phyloP scores from a whole-genome alignment of 2,113 vertebrate genomes.

The Prochilodus magdalenae region DNA sequence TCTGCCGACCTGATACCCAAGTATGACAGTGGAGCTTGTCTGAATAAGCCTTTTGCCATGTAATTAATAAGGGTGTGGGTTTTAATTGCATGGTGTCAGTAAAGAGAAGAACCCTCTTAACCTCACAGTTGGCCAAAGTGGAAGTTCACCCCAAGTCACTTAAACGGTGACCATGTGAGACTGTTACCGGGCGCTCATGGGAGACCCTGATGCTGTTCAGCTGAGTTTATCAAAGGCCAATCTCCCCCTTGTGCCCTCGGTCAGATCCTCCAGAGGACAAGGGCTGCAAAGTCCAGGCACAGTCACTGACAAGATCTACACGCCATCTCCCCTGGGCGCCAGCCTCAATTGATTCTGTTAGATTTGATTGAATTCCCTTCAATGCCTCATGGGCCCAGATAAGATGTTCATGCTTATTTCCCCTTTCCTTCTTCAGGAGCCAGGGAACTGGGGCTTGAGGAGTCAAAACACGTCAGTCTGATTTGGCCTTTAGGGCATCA shows the following conservation, averaged over 20 bases:
- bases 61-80: constrained; percentile 34
- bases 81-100: constrained; percentile 33
- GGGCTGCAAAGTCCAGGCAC: constrained; percentile 36
- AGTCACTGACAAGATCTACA: constrained; percentile 59
- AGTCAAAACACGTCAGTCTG: neutral
- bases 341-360: constrained; percentile 61
- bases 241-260: constrained; percentile 15
- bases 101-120: too few relatives aligned
- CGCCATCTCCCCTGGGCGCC: constrained; percentile 51
- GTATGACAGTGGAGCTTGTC: constrained; percentile 32
- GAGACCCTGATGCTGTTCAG: constrained; percentile 23
- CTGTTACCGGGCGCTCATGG: constrained; percentile 25
- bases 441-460: constrained; percentile 4
- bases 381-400: constrained; percentile 26
- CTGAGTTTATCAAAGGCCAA: constrained; percentile 47
- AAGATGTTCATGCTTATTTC: constrained; percentile 43
- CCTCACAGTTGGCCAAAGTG: neutral
- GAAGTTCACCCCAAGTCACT: neutral
- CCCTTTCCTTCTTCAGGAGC: constrained; percentile 22
- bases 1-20: constrained; percentile 48
- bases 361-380: constrained; percentile 55
- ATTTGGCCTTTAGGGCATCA: constrained; percentile 27
- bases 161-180: constrained; percentile 26
- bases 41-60: constrained; percentile 21
- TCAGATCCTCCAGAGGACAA: constrained; percentile 46